Base-by-base conservation (phyloP, 2,113 vertebrate genomes). In the Poeciliopsis turrubarensis region DNA sequence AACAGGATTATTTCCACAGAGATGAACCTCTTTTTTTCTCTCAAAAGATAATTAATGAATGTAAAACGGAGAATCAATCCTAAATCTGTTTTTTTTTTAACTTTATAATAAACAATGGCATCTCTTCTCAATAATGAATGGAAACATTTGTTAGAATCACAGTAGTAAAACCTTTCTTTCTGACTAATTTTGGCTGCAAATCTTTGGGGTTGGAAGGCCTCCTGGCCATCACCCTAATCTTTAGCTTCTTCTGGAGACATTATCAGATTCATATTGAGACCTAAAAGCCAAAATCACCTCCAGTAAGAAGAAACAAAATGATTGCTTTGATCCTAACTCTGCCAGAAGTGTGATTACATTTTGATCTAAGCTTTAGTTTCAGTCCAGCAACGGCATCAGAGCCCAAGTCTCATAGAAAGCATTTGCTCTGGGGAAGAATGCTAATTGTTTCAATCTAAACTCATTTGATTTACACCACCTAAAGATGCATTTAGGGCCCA, bases 401-500 rank as follows among this genome's bases (percentile, higher is more conserved):
- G 51, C 19, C 22, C 8, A 54, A 54, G 17, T 22, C 17, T 11
- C 8, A 39, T 66, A 78, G 30, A 72, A 72, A 73, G 54, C 73
- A 63, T 80, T 87, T 64, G 68, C 47, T 80, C 8, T 6, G 34
- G 39, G 17, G 14, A 47, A 4, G 19, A 15, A 11, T 37, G 25
- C 22, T 85, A 72, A 64, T 81, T 80, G 75, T 86, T 81, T 79
- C 68, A 75, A 61, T 63, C 22, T 57, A 34, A 19, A 27, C n/a
- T 39, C 65, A 9, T 67, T 66, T 41, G 9, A 57, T 68, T 61
- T 32, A 57, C 25, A 57, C 10, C 51, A n/a, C 17, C 17, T 57
- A 57, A 57, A 57, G 51, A 7, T 57, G 51, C 51, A 57, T 54
- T 54, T 54, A 25, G 25, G 44, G 15, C 3, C 51, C 5, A 54